Percentiles rank a stretch among this genome's conserved stretches.
Conservation (phyloP, 2,113 vertebrate genomes). For the Lonchura striata region DNA sequence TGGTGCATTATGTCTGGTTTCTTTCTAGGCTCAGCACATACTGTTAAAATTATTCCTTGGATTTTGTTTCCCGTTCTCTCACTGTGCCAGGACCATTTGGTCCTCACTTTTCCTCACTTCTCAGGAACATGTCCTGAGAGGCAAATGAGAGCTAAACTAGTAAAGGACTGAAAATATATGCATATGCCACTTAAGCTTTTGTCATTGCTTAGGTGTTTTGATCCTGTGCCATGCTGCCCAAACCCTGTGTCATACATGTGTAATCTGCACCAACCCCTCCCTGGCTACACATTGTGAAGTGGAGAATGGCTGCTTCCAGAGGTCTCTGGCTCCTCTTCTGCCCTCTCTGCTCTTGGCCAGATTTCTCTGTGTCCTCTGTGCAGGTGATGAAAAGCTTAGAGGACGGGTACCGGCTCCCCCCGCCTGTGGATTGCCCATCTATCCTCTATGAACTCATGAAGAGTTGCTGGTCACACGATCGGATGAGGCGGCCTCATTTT, state of each 20-base stretch:
- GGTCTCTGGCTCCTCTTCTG: not conserved
- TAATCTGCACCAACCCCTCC: not conserved
- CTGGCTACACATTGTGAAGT: not conserved
- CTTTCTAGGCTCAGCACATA: not conserved
- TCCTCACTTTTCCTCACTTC: not conserved
- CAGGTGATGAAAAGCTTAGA: conserved; percentile 82
- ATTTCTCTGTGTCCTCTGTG: not conserved
- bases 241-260: rapidly evolving
- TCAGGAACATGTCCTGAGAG: not conserved
- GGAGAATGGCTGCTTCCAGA: not conserved
- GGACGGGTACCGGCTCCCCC: conserved; percentile 76
- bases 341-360: not conserved
- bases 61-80: not conserved
- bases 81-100: not conserved
- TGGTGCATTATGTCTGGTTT: not conserved
- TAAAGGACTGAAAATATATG: not conserved
- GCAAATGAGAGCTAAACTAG: not conserved
- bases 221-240: not conserved
- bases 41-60: not conserved
- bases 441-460: conserved; percentile 81
- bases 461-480: conserved; percentile 75
- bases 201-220: not conserved
- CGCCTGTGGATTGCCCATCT: conserved; percentile 78
- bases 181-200: not conserved
- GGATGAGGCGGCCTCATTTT: conserved; percentile 70